phyloP scores from a whole-genome alignment of 2,113 vertebrate species.

The Apteryx mantelli region DNA sequence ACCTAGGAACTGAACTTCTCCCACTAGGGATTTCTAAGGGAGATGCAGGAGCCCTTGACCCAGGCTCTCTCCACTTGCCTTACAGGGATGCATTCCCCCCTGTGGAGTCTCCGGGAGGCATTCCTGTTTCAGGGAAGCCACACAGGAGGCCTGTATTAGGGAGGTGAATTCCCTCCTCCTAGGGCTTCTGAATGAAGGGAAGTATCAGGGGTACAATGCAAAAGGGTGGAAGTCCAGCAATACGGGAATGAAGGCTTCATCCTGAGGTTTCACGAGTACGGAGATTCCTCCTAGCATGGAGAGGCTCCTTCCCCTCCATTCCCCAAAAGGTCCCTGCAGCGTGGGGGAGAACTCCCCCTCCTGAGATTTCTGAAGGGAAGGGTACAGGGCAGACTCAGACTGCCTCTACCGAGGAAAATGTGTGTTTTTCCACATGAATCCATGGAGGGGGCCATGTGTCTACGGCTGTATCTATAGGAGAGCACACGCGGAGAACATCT shows the following conservation, averaged over 20 bases:
- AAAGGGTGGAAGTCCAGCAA: background rate
- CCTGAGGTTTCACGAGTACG: fast-evolving
- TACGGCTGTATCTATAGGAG: background rate
- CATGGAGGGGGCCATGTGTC: fast-evolving
- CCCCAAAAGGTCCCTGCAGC: background rate
- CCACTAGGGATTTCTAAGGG: background rate
- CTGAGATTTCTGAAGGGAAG: background rate
- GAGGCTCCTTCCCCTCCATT: fast-evolving
- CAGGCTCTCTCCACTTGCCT: background rate
- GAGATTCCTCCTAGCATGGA: background rate
- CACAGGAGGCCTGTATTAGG: fast-evolving
- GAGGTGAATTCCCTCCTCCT: background rate
- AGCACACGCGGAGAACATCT: no score
- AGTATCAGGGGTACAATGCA: fast-evolving
- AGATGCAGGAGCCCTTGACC: background rate
- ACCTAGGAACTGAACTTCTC: fast-evolving
- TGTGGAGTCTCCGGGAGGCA: background rate
- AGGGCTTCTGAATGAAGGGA: background rate
- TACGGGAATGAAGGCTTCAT: fast-evolving
- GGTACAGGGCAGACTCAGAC: background rate
- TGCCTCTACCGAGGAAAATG: background rate
- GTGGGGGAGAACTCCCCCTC: fast-evolving
- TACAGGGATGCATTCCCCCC: fast-evolving
- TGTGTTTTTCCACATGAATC: fast-evolving
- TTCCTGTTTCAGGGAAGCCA: background rate